These are phyloP conservation scores for Petaurus breviceps DNA, from an alignment of 2,113 vertebrate species.

Conservation along the genomic window DNA sequence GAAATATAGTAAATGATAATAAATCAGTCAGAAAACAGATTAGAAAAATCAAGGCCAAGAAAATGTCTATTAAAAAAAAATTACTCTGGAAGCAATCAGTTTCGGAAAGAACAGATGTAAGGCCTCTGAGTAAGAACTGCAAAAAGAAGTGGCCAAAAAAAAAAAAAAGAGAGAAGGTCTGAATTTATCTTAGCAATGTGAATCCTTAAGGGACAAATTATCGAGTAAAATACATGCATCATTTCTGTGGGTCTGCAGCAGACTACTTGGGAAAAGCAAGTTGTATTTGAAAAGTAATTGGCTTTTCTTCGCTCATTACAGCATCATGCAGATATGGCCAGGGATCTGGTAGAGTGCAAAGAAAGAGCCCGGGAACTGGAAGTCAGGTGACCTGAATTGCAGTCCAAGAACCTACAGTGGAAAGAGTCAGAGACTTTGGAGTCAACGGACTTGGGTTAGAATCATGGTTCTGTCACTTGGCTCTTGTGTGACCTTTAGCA, in stretches of 20 bases:
- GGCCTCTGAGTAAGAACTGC: conserved; percentile 47
- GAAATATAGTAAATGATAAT: conserved; percentile 72
- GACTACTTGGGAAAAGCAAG: conserved; percentile 43
- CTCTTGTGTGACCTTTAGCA: not conserved
- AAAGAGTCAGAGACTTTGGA: not conserved
- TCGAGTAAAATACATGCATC: conserved; percentile 17
- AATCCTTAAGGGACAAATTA: conserved; percentile 23
- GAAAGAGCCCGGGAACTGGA: not conserved
- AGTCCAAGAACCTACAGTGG: not conserved
- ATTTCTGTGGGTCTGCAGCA: conserved; percentile 9
- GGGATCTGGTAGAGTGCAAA: not conserved
- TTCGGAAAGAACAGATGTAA: conserved; percentile 62
- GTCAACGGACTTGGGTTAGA: not conserved
- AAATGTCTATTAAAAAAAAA: conserved; percentile 64
- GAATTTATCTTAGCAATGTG: conserved; percentile 48
- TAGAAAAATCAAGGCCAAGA: conserved; percentile 71
- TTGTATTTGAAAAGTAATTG: not conserved
- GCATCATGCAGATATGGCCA: not conserved
- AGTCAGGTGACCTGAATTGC: not conserved
- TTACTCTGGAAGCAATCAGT: conserved; percentile 74
- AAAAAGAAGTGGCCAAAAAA: conserved; percentile 61
- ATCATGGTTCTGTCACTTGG: not conserved
- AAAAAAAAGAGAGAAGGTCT: conserved; percentile 54
- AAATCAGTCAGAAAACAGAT: conserved; percentile 74
- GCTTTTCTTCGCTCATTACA: conserved; percentile 19